Evolutionary conservation across 2,797 vertebrate genomes (phyloP).

Genomic region (Gastrophryne carolinensis): DNA sequence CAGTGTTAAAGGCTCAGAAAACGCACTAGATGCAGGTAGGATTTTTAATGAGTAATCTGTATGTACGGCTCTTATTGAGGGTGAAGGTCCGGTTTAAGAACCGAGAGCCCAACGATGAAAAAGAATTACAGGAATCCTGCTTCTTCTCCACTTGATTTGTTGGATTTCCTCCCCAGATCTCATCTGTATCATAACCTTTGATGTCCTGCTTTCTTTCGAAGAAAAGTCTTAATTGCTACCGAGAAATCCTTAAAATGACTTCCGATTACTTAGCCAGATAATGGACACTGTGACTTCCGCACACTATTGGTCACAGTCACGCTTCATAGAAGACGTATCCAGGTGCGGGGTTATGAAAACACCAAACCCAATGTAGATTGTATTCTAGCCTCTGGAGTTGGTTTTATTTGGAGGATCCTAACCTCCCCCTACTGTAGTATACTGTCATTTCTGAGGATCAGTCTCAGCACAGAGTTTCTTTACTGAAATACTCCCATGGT

Average conservation of each 20-base stretch:
- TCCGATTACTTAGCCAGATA: constrained; percentile 22
- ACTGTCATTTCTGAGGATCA: constrained; percentile 44
- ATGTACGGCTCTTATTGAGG: too few species aligned
- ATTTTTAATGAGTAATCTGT: too few species aligned
- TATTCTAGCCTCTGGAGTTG: too few species aligned
- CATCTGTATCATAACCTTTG: neutral
- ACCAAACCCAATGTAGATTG: too few species aligned
- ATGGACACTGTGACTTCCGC: constrained; percentile 17
- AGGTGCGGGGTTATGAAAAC: too few species aligned
- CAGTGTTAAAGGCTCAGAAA: too few species aligned
- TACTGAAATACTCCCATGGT: constrained; percentile 30
- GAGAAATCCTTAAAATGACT: constrained; percentile 9
- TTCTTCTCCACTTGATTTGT: neutral
- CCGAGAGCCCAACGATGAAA: too few species aligned
- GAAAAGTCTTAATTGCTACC: neutral
- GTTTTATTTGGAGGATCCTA: too few species aligned
- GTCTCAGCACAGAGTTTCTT: constrained; percentile 47
- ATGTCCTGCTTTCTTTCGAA: neutral
- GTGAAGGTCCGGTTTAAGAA: too few species aligned
- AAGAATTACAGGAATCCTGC: neutral
- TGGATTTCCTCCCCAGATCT: neutral
- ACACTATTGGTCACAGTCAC: constrained; percentile 9
- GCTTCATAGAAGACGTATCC: constrained; percentile 9
- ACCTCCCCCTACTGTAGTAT: neutral
- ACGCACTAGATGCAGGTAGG: too few species aligned